Conservation (phyloP, 2,113 vertebrate species). For the Pelodiscus sinensis region DNA sequence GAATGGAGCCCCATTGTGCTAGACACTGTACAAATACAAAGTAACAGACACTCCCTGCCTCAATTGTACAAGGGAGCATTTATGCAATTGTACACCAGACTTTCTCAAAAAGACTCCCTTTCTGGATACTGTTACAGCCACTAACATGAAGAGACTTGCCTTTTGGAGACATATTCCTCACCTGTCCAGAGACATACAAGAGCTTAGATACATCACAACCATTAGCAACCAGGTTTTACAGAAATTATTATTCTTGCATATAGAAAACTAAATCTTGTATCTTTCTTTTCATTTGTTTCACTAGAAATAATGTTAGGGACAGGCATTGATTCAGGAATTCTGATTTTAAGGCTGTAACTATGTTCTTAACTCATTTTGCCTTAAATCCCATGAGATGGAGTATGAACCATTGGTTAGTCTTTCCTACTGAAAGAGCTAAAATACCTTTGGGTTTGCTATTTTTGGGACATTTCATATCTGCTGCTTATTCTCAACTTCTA, state of each 20-base stretch:
- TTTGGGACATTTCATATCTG: conserved; percentile 69
- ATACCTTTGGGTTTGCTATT: conserved; percentile 46
- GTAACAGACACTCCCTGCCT: background rate
- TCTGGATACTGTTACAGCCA: background rate
- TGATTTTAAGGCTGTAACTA: background rate
- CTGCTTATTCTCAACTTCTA: conserved; percentile 66
- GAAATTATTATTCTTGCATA: background rate
- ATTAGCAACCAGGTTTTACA: rapidly evolving
- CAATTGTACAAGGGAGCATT: no score
- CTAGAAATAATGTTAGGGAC: background rate
- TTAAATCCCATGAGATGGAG: conserved; percentile 22
- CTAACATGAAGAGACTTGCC: background rate
- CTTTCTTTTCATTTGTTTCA: background rate
- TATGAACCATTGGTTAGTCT: conserved; percentile 23
- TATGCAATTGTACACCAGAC: background rate
- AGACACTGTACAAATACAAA: background rate
- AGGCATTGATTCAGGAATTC: background rate
- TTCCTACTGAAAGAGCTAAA: conserved; percentile 14
- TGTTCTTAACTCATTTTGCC: conserved; percentile 5
- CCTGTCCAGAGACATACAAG: background rate
- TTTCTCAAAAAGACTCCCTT: background rate
- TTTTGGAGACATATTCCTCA: background rate
- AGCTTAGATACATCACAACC: background rate
- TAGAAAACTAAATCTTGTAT: background rate
- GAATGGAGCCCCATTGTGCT: background rate